Evolutionary conservation across 2,113 vertebrate genomes (phyloP).

Genomic region (Misgurnus mizolepis): DNA sequence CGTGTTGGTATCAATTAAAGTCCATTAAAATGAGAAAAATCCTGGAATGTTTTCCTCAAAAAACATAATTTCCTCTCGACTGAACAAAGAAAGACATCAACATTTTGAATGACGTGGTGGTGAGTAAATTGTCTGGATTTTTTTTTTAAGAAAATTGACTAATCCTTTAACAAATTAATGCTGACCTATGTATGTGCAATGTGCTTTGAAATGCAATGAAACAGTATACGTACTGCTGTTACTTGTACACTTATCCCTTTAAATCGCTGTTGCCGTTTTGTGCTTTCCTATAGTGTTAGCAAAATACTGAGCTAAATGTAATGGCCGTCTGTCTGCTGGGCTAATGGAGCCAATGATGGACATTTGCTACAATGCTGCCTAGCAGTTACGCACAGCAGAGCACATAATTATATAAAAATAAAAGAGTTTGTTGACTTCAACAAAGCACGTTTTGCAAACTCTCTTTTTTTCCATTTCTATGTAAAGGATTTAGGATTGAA

Average conservation of each 20-base stretch:
- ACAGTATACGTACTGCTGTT: neutral
- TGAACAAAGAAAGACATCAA: too few species aligned
- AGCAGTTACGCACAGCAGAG: constrained; percentile 37
- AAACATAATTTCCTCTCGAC: too few species aligned
- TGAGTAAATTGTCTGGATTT: too few species aligned
- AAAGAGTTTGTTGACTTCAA: constrained; percentile 33
- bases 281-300: constrained; percentile 16
- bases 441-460: constrained; percentile 11
- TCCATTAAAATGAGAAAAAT: too few species aligned
- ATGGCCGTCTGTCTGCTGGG: constrained; percentile 31
- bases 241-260: neutral
- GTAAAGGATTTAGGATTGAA: constrained; percentile 20
- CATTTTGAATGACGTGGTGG: too few species aligned
- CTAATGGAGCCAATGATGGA: constrained; percentile 31
- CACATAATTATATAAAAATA: constrained; percentile 39
- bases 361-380: constrained; percentile 34
- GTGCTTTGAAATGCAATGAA: too few species aligned
- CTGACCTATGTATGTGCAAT: too few species aligned
- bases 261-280: neutral
- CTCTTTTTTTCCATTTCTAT: neutral
- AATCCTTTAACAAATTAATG: neutral
- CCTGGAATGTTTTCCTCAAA: too few species aligned
- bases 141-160: too few species aligned
- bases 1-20: too few species aligned
- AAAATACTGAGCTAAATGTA: constrained; percentile 25